These are phyloP conservation scores for Diplodus puntazzo DNA, from an alignment of 2,797 vertebrate species.

Conservation along the genomic window DNA sequence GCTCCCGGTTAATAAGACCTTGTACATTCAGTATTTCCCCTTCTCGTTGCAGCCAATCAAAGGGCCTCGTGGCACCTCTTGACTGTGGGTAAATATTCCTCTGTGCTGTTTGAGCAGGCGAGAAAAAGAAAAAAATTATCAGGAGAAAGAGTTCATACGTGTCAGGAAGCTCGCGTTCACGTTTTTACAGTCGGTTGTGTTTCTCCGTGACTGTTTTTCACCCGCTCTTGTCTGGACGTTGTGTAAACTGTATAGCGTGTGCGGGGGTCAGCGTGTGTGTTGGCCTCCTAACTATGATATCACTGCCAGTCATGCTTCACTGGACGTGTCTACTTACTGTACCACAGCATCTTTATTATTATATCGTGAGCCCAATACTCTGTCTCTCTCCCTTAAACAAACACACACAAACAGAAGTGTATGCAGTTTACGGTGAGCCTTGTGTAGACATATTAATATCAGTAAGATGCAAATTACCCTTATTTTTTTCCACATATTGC, in stretches of 20 bases:
- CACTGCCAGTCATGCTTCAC: slow-evolving; percentile 48
- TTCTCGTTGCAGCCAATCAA: slow-evolving; percentile 21
- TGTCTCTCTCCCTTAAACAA: slow-evolving; percentile 6
- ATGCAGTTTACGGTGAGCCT: background rate
- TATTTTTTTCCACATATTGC: background rate
- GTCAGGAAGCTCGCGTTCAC: background rate
- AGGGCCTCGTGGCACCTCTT: slow-evolving; percentile 12
- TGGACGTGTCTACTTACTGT: slow-evolving; percentile 27
- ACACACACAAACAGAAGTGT: background rate
- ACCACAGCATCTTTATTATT: slow-evolving; percentile 49
- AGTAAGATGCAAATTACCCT: background rate
- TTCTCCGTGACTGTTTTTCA: background rate
- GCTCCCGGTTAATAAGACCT: slow-evolving; percentile 42
- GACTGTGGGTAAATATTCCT: slow-evolving; percentile 31
- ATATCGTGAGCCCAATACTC: slow-evolving; percentile 17
- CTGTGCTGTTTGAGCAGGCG: background rate
- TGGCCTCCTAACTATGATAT: slow-evolving; percentile 48
- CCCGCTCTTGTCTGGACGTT: background rate
- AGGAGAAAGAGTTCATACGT: background rate
- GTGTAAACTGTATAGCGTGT: background rate
- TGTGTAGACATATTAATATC: background rate
- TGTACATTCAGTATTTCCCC: slow-evolving; percentile 9
- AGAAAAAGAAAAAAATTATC: background rate
- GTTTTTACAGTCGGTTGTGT: slow-evolving; percentile 22
- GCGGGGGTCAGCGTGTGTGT: slow-evolving; percentile 23